Base-by-base conservation (phyloP, 1,140 invertebrate species). In the Tetramorium simillimum region DNA sequence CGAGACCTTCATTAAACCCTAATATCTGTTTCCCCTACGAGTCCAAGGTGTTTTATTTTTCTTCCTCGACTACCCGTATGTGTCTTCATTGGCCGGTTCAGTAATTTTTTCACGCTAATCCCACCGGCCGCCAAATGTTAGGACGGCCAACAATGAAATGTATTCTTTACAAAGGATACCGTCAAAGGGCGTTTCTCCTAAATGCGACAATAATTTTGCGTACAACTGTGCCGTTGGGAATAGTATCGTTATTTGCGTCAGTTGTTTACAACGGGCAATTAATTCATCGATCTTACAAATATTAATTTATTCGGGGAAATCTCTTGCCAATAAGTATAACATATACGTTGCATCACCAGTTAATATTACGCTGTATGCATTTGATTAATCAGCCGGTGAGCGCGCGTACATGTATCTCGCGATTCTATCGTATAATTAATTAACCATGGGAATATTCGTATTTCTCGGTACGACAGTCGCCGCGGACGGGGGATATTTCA, bases 1-100 rank as follows among this genome's bases (percentile, higher is more conserved):
- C 33, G 28, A 53, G 81, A 85, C 70, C 58, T 77, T 76, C 43
- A 85, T 85, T 85, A 77, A 85, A 85, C 58, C 46, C 33, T 60
- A 53, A 85, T 85, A 77, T 85, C 58, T 65, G 46, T 76, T 73
- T 77, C 9, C 5, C 43, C 12, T 75, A 40, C 46, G 46, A 63
- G 24, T 3, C 5, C 5, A 24, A 60, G 24, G 10, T 24, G 63
- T 21, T 56, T 60, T 84, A 84, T 75, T 62, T 69, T 51, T 43
- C 49, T 49, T 84, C 7, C 24, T 46, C 18, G 53, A 10, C 18
- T 67, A 49, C 53, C 53, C 67, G 80, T 84, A 84, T 84, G 18
- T 60, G 51, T 58, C n/a, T 24, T 9, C 69, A 46, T 60, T 73
- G 67, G 37, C 46, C 51, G 43, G 43, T 84, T 37, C 21, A 28